phyloP scores from a whole-genome alignment of 2,113 vertebrate species.

The Gyps fulvus region DNA sequence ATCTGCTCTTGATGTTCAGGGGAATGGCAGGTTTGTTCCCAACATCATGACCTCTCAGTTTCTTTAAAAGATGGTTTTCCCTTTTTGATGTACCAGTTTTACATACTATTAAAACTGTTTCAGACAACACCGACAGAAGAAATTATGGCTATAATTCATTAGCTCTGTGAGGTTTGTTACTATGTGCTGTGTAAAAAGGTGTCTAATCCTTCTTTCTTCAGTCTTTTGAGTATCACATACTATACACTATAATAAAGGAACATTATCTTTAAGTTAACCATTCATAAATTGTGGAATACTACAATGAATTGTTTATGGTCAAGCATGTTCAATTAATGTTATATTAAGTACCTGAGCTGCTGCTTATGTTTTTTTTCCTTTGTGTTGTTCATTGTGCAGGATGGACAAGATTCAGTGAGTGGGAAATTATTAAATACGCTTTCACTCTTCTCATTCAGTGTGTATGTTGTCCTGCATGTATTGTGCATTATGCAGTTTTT shows the following conservation, averaged over 20 bases:
- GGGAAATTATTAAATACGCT: not conserved
- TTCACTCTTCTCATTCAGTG: not conserved
- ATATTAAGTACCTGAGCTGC: not conserved
- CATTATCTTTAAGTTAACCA: not conserved
- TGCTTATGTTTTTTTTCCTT: not conserved
- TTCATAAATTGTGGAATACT: not conserved
- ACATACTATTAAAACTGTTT: not conserved
- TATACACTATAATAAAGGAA: not conserved
- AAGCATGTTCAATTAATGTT: not conserved
- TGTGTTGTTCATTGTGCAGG: not conserved
- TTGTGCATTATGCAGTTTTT: not conserved
- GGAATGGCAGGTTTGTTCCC: not conserved
- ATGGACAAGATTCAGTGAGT: not conserved
- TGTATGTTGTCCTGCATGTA: not conserved
- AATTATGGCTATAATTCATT: not conserved
- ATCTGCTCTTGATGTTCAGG: constrained; percentile 70
- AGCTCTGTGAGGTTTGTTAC: not conserved
- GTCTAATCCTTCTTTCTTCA: not conserved
- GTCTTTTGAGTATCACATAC: not conserved
- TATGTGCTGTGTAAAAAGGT: not conserved
- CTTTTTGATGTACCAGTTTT: not conserved
- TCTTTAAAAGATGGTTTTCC: not conserved
- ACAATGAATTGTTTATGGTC: not conserved
- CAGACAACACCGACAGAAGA: not conserved
- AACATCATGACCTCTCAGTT: not conserved